Conservation (phyloP, 1,140 invertebrate genomes). For the Caerostris darwini region DNA sequence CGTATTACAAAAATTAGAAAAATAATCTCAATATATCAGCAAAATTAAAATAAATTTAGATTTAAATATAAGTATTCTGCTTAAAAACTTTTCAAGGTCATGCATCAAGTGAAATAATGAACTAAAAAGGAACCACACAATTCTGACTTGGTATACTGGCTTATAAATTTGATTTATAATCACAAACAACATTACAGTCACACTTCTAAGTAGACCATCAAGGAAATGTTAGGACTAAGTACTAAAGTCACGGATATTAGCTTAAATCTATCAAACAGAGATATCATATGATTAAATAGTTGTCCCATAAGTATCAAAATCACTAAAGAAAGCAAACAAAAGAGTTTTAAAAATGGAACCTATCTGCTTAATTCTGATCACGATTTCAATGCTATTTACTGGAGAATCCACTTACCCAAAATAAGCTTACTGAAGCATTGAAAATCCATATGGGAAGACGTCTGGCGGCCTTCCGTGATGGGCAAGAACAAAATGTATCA, state of each 20-base stretch:
- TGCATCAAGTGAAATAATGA: too few relatives aligned
- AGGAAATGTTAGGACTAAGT: background rate
- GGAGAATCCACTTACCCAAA: background rate
- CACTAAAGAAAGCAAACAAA: constrained; percentile 32
- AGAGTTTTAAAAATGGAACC: constrained; percentile 23
- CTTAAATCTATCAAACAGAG: background rate
- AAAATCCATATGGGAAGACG: constrained; percentile 18
- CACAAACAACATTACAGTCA: too few relatives aligned
- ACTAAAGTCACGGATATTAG: background rate
- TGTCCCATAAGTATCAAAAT: background rate
- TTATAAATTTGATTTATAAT: too few relatives aligned
- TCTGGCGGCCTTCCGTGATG: constrained; percentile 43
- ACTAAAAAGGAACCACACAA: too few relatives aligned
- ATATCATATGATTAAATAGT: background rate
- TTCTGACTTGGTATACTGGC: too few relatives aligned
- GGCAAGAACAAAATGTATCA: constrained; percentile 59
- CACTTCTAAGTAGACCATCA: too few relatives aligned
- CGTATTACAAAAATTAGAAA: too few relatives aligned
- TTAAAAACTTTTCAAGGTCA: too few relatives aligned
- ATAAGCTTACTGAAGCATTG: constrained; percentile 55
- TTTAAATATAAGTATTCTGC: too few relatives aligned
- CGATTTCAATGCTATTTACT: constrained; percentile 28
- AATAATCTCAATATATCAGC: too few relatives aligned
- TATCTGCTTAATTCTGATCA: constrained; percentile 20
- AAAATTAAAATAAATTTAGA: too few relatives aligned